Base-by-base conservation (phyloP, 2,797 vertebrate genomes). In the Synaphobranchus kaupii region DNA sequence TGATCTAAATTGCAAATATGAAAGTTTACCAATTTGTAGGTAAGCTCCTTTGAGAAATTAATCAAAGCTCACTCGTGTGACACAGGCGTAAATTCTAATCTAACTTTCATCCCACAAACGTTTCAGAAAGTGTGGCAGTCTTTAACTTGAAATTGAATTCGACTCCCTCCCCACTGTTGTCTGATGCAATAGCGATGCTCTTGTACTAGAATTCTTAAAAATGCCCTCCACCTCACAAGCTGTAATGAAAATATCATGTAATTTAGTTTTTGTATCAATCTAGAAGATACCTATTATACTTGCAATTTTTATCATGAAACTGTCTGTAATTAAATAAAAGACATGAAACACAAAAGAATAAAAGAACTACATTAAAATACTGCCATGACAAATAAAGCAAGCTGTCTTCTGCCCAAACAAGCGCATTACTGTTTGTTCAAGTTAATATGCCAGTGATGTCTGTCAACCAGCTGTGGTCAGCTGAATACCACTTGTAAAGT, bases 91-190 rank as follows among this genome's bases (percentile, higher is more conserved):
- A 94, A 96, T 96, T 96, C 96, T 95, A 96, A 96, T 94, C 92
- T 92, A 88, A 92, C 94, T 96, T 96, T 96, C 88, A 94, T 95
- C 95, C 96, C 95, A 95, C 89, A 92, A 93, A 96, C 95, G 96
- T 95, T 91, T 84, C 88, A 93, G 94, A 95, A 92, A 95, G 94
- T 94, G 95, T 94, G 95, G 94, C 93, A 94, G 93, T 93, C 94
- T 95, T 93, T 94, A 93, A 95, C 94, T 94, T 91, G 92, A 96
- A 96, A 97, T 97, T 96, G 97, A 97, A 96, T 96, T 96, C 94
- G 94, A 93, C 90, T 94, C 88, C 89, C 91, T 87, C 89, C 76
- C 95, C 92, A 93, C 94, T 96, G 94, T 93, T 93, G 92, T 95
- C 94, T 93, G 92, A 92, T 91, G 91, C 84, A 91, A 93, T 91